Evolutionary conservation across 2,797 vertebrate genomes (phyloP), one percentile per base, ranked within the genome.

Genomic region (Sebastes trivittatus): DNA sequence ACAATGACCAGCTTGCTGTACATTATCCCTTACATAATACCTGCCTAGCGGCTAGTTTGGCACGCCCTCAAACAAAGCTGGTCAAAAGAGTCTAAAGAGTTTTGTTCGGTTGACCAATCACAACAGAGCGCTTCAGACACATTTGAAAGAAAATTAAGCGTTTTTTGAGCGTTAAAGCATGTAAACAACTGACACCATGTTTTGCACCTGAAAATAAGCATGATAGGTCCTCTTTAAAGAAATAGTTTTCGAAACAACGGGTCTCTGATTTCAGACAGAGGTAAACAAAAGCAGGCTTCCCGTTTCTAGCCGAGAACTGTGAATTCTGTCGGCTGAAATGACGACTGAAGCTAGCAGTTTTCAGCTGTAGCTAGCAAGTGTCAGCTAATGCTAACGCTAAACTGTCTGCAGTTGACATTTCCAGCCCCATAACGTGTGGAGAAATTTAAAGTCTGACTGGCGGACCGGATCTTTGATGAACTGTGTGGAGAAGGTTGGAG

Each of bases 131-230:
- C 2, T 18, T 46, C 42, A 46, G 42, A 46, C 42, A 46, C 16
- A 7, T 46, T 18, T 46, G 42, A 46, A 3, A 18, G 1, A 46
- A 46, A 46, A 16, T 16, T 0, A 0, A 16, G 14, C 0, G 6
- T 14, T 46, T 46, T 46, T 46, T 46, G 38, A 46, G 38, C 38
- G 0, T 46, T 46, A 20, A 46, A 46, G 42, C 42, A 20, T 46
- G 16, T 46, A 46, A 46, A 46, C 42, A 46, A 0, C 38, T 42
- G 36, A 2, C 36, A 38, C 36, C 36, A 38, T 14, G 38, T 42
- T 42, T 42, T 42, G 27, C 27, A 29, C 27, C 27, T 29, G 27
- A 29, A 29, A 29, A 29, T 29, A 29, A 29, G 27, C 27, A 29
- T 29, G 42, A 46, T 18, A 46, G 16, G 42, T 46, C 42, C 42